Percentiles rank a stretch among this genome's conserved stretches.
Evolutionary conservation across 2,797 vertebrate species (phyloP).

Genomic region (Peromyscus eremicus): DNA sequence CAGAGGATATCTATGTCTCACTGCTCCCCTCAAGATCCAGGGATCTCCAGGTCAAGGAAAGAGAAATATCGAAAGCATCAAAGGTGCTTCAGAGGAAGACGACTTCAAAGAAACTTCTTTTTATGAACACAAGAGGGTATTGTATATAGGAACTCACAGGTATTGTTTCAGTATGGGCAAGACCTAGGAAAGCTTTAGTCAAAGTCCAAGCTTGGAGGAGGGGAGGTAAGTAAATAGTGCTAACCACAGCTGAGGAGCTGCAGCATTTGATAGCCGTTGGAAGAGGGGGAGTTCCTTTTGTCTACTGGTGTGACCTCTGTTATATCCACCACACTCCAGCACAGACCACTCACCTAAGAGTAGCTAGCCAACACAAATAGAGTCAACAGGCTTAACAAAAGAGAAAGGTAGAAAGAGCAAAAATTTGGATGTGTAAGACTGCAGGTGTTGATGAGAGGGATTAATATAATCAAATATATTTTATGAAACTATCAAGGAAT

Average conservation of each 20-base stretch:
- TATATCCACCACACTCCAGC: background rate
- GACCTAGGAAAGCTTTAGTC: too few species aligned
- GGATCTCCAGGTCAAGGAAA: background rate
- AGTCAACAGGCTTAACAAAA: background rate
- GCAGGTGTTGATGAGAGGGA: too few species aligned
- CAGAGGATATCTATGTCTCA: too few species aligned
- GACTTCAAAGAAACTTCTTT: background rate
- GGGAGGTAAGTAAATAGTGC: too few species aligned
- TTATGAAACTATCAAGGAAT: background rate
- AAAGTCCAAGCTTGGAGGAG: too few species aligned
- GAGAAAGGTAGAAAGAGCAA: background rate
- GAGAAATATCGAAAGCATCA: background rate
- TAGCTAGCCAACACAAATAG: too few species aligned
- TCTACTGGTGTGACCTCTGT: background rate
- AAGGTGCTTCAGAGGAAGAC: background rate
- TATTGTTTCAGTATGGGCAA: background rate
- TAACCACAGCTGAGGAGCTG: background rate
- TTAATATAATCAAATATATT: background rate
- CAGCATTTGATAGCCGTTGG: background rate
- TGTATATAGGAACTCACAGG: background rate
- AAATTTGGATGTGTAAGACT: background rate
- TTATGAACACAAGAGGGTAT: background rate
- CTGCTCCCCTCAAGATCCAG: too few species aligned
- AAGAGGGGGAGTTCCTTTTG: background rate
- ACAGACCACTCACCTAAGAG: background rate